Conservation (phyloP, 2,888 invertebrate species). For the Creontiades dilutus region DNA sequence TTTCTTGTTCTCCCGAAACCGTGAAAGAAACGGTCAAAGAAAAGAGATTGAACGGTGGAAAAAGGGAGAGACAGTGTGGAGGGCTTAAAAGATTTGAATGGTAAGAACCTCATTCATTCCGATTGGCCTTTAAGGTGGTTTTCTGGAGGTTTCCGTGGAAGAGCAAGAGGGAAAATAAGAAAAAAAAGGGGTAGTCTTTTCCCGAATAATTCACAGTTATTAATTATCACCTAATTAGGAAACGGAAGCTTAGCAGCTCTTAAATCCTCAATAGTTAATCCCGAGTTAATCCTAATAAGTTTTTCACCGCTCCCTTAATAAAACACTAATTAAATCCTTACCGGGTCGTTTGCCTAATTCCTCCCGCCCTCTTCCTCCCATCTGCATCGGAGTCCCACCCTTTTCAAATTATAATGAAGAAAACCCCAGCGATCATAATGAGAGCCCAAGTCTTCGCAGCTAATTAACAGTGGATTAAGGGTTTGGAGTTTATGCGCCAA, state of each 20-base stretch:
- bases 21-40: not conserved
- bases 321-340: constrained; percentile 71
- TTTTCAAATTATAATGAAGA: constrained; percentile 70
- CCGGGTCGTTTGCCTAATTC: constrained; percentile 69
- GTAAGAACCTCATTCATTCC: constrained; percentile 39
- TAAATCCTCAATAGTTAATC: constrained; percentile 64
- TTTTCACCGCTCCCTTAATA: constrained; percentile 66
- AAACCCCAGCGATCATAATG: constrained; percentile 64
- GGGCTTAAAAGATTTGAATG: constrained; percentile 42
- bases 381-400: not conserved
- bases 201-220: constrained; percentile 55
- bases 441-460: constrained; percentile 34
- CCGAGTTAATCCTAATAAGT: constrained; percentile 68
- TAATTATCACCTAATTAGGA: constrained; percentile 69
- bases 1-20: not conserved
- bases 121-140: constrained; percentile 40
- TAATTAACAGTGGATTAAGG: constrained; percentile 62
- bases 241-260: constrained; percentile 56
- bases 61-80: constrained; percentile 5
- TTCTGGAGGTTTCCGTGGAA: constrained; percentile 2
- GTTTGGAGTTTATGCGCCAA: constrained; percentile 13
- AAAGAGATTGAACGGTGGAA: constrained; percentile 20
- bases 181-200: constrained; percentile 44
- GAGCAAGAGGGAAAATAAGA: not conserved
- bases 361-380: not conserved